phyloP scores from a whole-genome alignment of 1,140 invertebrate genomes.

The Drusus annulatus region DNA sequence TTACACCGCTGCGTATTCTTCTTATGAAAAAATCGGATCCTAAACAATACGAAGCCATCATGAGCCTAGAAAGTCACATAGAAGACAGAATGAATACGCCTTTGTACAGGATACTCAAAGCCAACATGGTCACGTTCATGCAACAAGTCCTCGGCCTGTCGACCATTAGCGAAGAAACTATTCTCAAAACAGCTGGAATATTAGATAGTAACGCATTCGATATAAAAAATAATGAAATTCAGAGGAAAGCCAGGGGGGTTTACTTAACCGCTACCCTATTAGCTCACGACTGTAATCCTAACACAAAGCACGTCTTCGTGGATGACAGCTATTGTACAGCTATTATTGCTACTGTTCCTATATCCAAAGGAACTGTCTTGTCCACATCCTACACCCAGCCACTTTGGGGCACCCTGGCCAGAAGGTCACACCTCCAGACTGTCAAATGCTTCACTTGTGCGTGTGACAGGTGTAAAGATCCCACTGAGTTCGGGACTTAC shows the following conservation, averaged over 20 bases:
- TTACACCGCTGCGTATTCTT: slow-evolving; percentile 76
- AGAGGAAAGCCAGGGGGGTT: slow-evolving; percentile 72
- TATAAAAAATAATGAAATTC: slow-evolving; percentile 67
- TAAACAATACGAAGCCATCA: slow-evolving; percentile 71
- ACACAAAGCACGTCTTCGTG: slow-evolving; percentile 75
- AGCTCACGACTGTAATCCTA: slow-evolving; percentile 77
- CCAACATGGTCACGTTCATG: slow-evolving; percentile 76
- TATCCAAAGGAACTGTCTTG: slow-evolving; percentile 76
- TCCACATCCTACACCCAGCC: slow-evolving; percentile 79
- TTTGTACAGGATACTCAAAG: slow-evolving; percentile 73
- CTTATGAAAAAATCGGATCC: slow-evolving; percentile 73
- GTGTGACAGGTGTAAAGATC: slow-evolving; percentile 76
- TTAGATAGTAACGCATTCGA: slow-evolving; percentile 80
- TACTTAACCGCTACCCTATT: slow-evolving; percentile 76
- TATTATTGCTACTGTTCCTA: slow-evolving; percentile 75
- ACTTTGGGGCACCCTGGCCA: slow-evolving; percentile 76
- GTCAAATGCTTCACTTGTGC: slow-evolving; percentile 79
- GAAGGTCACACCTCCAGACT: slow-evolving; percentile 74
- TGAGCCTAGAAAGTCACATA: slow-evolving; percentile 75
- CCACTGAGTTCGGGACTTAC: slow-evolving; percentile 76
- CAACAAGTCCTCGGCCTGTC: slow-evolving; percentile 72
- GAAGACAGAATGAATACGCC: slow-evolving; percentile 73
- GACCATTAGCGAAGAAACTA: slow-evolving; percentile 72
- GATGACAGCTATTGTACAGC: slow-evolving; percentile 71
- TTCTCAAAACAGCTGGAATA: slow-evolving; percentile 77